These are phyloP conservation scores for Drosophila eugracilis DNA, from an alignment of 1,140 invertebrate species.

Conservation along the genomic window DNA sequence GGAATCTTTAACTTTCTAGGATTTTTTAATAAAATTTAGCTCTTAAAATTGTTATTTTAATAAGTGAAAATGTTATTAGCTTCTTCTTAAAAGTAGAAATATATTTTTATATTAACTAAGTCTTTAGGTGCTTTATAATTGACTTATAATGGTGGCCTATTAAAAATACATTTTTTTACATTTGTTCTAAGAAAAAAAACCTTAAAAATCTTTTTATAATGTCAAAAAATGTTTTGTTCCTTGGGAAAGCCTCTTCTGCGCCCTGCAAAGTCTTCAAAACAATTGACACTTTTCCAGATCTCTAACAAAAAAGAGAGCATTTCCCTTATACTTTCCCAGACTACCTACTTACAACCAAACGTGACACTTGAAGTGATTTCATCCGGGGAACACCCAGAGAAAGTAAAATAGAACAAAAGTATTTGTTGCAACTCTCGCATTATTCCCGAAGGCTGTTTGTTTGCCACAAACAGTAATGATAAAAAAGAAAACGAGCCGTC, in stretches of 20 bases:
- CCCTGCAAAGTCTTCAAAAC: constrained; percentile 10
- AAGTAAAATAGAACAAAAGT: constrained; percentile 51
- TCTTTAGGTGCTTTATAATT: no score
- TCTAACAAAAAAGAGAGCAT: constrained; percentile 31
- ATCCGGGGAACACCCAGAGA: constrained; percentile 33
- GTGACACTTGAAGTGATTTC: constrained; percentile 45
- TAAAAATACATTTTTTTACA: no score
- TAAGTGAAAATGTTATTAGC: no score
- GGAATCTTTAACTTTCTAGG: no score
- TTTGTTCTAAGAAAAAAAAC: no score
- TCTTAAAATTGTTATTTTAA: no score
- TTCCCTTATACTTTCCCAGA: constrained; percentile 9
- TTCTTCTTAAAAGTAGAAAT: no score
- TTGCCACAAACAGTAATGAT: constrained; percentile 45
- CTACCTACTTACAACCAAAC: constrained; percentile 35
- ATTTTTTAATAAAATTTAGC: no score
- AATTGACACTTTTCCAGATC: constrained; percentile 29
- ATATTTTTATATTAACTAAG: no score
- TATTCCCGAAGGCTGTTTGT: constrained; percentile 38
- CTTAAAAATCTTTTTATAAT: no score
- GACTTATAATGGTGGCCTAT: no score
- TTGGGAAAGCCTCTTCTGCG: neutral
- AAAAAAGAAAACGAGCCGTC: constrained; percentile 31
- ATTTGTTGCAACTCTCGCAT: constrained; percentile 47
- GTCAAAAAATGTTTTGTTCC: constrained; percentile 2